Percentiles rank a stretch among this genome's conserved stretches.
These are phyloP conservation scores for Lates japonicus DNA, from an alignment of 2,797 vertebrate species.

Conservation along the genomic window DNA sequence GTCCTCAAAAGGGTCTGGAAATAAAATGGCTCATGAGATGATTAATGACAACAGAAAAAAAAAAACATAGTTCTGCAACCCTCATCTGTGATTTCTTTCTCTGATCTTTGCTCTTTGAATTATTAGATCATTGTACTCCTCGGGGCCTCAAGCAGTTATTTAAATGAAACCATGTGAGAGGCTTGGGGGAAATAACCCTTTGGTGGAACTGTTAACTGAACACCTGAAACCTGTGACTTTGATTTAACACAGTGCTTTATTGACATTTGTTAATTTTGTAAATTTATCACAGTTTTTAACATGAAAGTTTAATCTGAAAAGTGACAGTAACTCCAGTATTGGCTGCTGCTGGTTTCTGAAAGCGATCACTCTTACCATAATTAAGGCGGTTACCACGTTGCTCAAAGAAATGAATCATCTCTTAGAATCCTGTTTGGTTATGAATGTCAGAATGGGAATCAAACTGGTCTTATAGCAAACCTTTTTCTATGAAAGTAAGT, in stretches of 20 bases:
- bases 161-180: background rate
- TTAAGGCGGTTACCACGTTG: background rate
- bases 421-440: background rate
- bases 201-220: background rate
- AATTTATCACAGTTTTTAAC: background rate
- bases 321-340: background rate
- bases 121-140: background rate
- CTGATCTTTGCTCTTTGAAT: background rate
- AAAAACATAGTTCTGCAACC: no score
- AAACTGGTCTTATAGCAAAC: background rate
- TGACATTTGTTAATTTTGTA: background rate
- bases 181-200: background rate
- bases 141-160: background rate
- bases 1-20: background rate
- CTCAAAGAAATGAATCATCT: background rate
- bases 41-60: background rate
- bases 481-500: no score
- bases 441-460: no score
- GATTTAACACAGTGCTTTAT: background rate
- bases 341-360: background rate
- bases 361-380: background rate
- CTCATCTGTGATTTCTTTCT: background rate
- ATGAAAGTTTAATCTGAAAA: background rate
- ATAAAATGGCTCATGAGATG: background rate
- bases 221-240: background rate